Base-by-base conservation (phyloP, 2,797 vertebrate species). In the Coendou prehensilis region DNA sequence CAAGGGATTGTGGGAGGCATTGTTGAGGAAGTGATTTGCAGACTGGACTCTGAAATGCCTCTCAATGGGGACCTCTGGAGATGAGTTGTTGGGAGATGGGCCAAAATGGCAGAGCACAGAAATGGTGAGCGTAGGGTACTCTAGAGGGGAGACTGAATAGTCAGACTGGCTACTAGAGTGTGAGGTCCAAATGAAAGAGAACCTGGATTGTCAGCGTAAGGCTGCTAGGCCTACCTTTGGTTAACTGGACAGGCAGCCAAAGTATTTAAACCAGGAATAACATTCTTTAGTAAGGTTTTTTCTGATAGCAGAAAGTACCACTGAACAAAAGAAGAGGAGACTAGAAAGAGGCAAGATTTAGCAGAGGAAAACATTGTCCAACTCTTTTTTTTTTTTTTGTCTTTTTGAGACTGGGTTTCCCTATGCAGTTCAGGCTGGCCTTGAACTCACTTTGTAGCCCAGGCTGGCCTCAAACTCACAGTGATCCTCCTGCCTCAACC, bases 291-390 rank as follows among this genome's bases (percentile, higher is more conserved):
- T 64, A 59, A 91, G 71, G 67, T 73, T 85, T 28, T 23, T 86
- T 82, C 71, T 63, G 73, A 69, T 30, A 71, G 26, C 14, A 59
- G n/a, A 54, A 89, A 87, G 30, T 47, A 61, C 87, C 88, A 83
- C 54, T 50, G 64, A 78, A 37, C 28, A 18, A 92, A 84, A 88
- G 69, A 94, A 96, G 45, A 95, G 93, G 22, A 73, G 1, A 45
- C 6, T 64, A 45, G 79, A 69, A 88, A 90, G 45, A 83, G 10
- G 6, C 10, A 73, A 67, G 81, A 57, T 28, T 76, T 92, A 63
- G 15, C 88, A 61, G 37, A 47, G 56, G n/a, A 61, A 47, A 95
- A 59, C 23, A 67, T 41, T 33, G 6, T 71, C 33, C 92, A 84
- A n/a, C 20, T 69, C 73, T 89, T 41, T 41, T 41, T 41, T 41